Evolutionary conservation across 2,888 invertebrate species (phyloP), one percentile per base, ranked within the genome.

Genomic region (Cordilura impudica): DNA sequence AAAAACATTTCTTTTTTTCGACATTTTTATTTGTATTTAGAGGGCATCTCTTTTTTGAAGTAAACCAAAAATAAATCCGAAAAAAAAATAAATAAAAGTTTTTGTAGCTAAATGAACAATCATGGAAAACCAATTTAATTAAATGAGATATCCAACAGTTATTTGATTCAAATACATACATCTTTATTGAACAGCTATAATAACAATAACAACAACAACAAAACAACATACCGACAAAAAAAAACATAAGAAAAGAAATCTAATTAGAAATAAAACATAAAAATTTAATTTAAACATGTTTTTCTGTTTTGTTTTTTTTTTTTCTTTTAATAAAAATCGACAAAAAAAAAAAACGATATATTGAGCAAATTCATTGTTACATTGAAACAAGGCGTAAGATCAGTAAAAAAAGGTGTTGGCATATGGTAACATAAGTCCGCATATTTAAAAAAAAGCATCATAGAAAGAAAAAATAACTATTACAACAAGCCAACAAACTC

Each of bases 71-170:
- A 12, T 7, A 2, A 23, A 8, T 12, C 12, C 19, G 2, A 1
- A 51, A 35, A 21, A 39, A 21, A 39, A 58, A 16, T 19, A 16
- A 58, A 43, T 58, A 23, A 21, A 4, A 35, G n/a, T 56, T 19
- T 39, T 18, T 29, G 7, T 26, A 39, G 53, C 35, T 53, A 67
- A 67, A 67, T 54, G 29, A 43, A 43, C 39, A 26, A 39, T 26
- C 8, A n/a, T 29, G 26, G 29, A 56, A 67, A 56, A 29, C n/a
- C 83, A 84, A 85, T 84, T 87, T 87, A 85, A 88, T 88, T 85
- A 88, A 88, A 86, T 82, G 83, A 84, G 87, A 82, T 85, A 86
- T 87, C 87, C 88, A 85, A 84, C 87, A 81, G 87, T 82, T 54
- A 60, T 39, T 47, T 14, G 16, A 49, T 16, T 85, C 82, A 83